Conservation (phyloP, 2,797 vertebrate genomes). For the Sebastes minor region DNA sequence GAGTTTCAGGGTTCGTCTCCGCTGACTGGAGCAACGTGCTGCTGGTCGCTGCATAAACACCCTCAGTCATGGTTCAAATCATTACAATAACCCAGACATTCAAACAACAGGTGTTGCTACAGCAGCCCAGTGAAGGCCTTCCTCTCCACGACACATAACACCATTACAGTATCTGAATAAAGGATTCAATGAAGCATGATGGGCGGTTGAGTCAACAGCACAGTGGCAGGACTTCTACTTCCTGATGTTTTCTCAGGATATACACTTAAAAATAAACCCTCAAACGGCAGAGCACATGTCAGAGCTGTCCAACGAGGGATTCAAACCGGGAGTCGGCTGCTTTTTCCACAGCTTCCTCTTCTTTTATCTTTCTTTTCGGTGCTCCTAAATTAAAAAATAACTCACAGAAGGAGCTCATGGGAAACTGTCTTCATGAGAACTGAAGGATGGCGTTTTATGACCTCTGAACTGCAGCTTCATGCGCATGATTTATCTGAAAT, state of each 20-base stretch:
- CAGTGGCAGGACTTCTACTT: conserved; percentile 16
- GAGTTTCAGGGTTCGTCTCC: conserved; percentile 47
- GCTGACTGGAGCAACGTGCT: conserved; percentile 30
- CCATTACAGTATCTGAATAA: conserved; percentile 35
- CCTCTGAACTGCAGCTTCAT: conserved; percentile 51
- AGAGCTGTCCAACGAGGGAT: conserved; percentile 25
- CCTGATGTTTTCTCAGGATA: conserved; percentile 32
- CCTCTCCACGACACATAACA: conserved; percentile 4
- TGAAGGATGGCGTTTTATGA: conserved; percentile 48
- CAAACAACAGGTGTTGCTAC: conserved; percentile 63
- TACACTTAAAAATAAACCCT: conserved; percentile 58
- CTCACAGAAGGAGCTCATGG: conserved; percentile 48
- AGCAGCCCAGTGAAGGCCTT: conserved; percentile 5
- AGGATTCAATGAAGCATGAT: conserved; percentile 40
- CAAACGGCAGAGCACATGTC: conserved; percentile 51
- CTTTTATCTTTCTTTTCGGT: conserved; percentile 21
- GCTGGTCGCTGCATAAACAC: conserved; percentile 50
- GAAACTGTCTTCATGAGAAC: conserved; percentile 57
- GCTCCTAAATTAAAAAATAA: conserved; percentile 30
- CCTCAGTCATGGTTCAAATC: conserved; percentile 60
- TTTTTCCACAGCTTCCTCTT: conserved; percentile 20
- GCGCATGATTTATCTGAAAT: conserved; percentile 40
- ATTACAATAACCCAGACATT: conserved; percentile 53
- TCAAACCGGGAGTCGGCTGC: conserved; percentile 29
- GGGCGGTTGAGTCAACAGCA: conserved; percentile 43